phyloP scores from a whole-genome alignment of 2,888 invertebrate genomes.

The Proisotoma minuta region DNA sequence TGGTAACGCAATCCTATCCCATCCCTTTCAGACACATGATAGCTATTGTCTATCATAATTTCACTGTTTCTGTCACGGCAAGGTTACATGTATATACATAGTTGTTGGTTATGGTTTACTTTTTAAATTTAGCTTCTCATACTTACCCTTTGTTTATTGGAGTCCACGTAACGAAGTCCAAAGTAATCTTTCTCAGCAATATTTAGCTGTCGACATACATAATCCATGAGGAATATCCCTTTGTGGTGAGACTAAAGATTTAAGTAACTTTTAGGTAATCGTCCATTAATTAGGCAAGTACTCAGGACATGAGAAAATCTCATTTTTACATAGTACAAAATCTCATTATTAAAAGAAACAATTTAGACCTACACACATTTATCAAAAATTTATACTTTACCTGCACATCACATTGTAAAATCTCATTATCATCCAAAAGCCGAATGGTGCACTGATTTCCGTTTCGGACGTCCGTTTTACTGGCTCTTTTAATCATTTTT shows the following conservation, averaged over 20 bases:
- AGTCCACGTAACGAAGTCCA: conserved; percentile 86
- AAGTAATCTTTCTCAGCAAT: conserved; percentile 91
- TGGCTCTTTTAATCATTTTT: conserved; percentile 48
- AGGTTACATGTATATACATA: too few relatives aligned
- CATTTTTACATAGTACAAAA: too few relatives aligned
- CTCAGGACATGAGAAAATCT: too few relatives aligned
- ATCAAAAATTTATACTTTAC: conserved; percentile 52
- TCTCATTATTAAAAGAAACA: too few relatives aligned
- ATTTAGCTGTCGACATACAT: conserved; percentile 84
- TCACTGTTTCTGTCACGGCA: too few relatives aligned
- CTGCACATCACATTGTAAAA: conserved; percentile 89
- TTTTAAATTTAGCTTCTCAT: too few relatives aligned
- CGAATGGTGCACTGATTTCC: conserved; percentile 78
- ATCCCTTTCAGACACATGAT: too few relatives aligned
- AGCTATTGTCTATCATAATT: too few relatives aligned
- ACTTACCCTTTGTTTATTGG: conserved; percentile 80
- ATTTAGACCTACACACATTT: background rate
- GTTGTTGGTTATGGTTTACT: too few relatives aligned
- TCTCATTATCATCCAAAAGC: conserved; percentile 82
- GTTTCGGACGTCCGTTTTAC: conserved; percentile 69
- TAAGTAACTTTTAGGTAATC: too few relatives aligned
- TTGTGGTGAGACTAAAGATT: conserved; percentile 71
- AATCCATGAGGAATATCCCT: conserved; percentile 81
- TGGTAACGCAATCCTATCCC: too few relatives aligned
- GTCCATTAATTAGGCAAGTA: too few relatives aligned